Evolutionary conservation across 1,140 invertebrate genomes (phyloP).

Genomic region (Hyles euphorbiae): DNA sequence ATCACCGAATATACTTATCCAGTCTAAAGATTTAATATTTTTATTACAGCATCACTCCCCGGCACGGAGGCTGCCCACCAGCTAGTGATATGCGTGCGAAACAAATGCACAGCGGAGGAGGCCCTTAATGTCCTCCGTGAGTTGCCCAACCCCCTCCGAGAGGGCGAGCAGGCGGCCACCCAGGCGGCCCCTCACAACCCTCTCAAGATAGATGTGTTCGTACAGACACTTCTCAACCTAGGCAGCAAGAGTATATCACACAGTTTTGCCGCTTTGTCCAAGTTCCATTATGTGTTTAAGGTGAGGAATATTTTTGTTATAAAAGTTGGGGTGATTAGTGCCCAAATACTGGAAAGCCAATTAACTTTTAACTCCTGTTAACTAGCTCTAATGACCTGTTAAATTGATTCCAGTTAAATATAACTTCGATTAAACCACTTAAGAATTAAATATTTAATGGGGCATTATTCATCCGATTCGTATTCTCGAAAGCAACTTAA

Average conservation of each 20-base stretch:
- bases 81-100: slow-evolving; percentile 88
- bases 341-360: no score
- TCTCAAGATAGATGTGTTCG: slow-evolving; percentile 97
- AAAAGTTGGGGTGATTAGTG: no score
- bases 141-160: slow-evolving; percentile 84
- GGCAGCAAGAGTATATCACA: slow-evolving; percentile 98
- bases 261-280: slow-evolving; percentile 97
- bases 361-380: no score
- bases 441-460: no score
- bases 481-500: no score
- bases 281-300: slow-evolving; percentile 97
- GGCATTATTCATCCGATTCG: no score
- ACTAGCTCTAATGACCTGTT: no score
- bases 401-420: no score
- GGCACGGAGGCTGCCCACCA: slow-evolving; percentile 90
- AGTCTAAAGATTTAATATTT: no score
- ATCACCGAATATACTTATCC: no score
- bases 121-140: slow-evolving; percentile 92
- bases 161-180: slow-evolving; percentile 74
- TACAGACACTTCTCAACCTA: slow-evolving; percentile 93
- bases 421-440: no score
- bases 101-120: slow-evolving; percentile 93
- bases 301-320: slow-evolving; percentile 50
- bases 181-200: slow-evolving; percentile 86
- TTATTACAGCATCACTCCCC: slow-evolving; percentile 81